Conservation (phyloP, 2,113 vertebrate species). For the Melanostigma gelatinosum region DNA sequence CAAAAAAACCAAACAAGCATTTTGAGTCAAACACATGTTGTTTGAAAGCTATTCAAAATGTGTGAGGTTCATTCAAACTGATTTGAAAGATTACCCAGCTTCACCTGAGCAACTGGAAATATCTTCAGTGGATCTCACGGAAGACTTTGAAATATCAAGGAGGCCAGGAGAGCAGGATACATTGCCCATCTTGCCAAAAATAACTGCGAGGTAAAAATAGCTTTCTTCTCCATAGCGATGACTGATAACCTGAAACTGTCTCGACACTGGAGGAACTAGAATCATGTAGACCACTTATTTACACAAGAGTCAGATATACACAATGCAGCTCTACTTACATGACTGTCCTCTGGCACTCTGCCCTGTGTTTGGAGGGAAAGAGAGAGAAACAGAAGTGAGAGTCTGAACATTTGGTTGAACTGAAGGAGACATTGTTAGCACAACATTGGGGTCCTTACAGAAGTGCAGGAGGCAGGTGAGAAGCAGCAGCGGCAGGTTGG, state of each 20-base stretch:
- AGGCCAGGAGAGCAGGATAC: slow-evolving; percentile 30
- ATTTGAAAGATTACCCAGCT: slow-evolving; percentile 9
- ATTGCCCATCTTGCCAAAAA: slow-evolving; percentile 34
- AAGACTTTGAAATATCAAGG: slow-evolving; percentile 35
- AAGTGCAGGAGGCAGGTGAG: slow-evolving; percentile 49
- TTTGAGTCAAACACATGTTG: background rate
- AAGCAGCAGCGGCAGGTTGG: slow-evolving; percentile 49
- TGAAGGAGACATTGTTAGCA: background rate
- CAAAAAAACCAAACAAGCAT: background rate
- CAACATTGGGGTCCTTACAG: slow-evolving; percentile 62
- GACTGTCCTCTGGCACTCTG: slow-evolving; percentile 42
- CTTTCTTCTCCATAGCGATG: slow-evolving; percentile 1
- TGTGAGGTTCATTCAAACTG: background rate
- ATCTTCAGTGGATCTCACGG: slow-evolving; percentile 24
- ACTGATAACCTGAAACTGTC: slow-evolving; percentile 43
- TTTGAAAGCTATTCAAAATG: background rate
- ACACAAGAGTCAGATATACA: background rate
- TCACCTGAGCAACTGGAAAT: slow-evolving; percentile 47
- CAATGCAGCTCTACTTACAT: slow-evolving; percentile 66
- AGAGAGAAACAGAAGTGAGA: slow-evolving; percentile 24
- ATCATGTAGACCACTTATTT: background rate
- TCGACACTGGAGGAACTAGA: background rate
- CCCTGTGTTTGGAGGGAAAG: slow-evolving; percentile 44
- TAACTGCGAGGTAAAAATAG: slow-evolving; percentile 57
- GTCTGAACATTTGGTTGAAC: slow-evolving; percentile 13